These are phyloP conservation scores for Neogale vison DNA, from an alignment of 2,113 vertebrate species.

Conservation along the genomic window DNA sequence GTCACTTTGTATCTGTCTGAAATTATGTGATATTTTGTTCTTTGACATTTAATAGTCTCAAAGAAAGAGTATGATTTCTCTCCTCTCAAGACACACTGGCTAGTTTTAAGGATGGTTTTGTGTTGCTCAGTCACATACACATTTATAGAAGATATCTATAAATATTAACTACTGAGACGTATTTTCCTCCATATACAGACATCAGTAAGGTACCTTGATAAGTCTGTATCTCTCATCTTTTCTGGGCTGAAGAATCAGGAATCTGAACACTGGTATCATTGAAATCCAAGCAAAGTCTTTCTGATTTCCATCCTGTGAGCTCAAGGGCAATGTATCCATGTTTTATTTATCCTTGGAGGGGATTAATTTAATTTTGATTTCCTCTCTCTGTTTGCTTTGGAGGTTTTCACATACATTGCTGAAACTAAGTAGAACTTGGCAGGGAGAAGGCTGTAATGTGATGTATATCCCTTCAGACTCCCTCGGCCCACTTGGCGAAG, in stretches of 20 bases:
- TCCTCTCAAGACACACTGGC: background rate
- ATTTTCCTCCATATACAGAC: background rate
- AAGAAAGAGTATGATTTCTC: background rate
- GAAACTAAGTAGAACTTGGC: constrained; percentile 77
- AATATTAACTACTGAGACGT: background rate
- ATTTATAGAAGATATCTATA: background rate
- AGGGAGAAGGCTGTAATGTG: constrained; percentile 59
- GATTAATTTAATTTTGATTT: constrained; percentile 86
- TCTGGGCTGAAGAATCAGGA: background rate
- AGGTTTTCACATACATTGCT: constrained; percentile 71
- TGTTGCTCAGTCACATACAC: background rate
- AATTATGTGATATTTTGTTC: background rate
- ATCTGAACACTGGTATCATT: constrained; percentile 47
- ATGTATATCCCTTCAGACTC: constrained; percentile 73
- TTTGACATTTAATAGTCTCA: background rate
- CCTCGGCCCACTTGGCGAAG: constrained; percentile 22
- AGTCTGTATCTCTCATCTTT: background rate
- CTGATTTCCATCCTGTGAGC: constrained; percentile 48
- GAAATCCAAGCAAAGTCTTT: background rate
- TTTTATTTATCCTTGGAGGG: constrained; percentile 83
- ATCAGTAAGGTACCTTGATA: background rate
- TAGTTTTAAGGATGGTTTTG: background rate
- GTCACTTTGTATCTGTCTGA: background rate
- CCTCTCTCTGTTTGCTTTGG: constrained; percentile 82
- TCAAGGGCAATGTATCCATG: constrained; percentile 53